Evolutionary conservation across 2,113 vertebrate species (phyloP), one percentile per base, ranked within the genome.

Genomic region (Lepidiolamprologus cunningtoni): DNA sequence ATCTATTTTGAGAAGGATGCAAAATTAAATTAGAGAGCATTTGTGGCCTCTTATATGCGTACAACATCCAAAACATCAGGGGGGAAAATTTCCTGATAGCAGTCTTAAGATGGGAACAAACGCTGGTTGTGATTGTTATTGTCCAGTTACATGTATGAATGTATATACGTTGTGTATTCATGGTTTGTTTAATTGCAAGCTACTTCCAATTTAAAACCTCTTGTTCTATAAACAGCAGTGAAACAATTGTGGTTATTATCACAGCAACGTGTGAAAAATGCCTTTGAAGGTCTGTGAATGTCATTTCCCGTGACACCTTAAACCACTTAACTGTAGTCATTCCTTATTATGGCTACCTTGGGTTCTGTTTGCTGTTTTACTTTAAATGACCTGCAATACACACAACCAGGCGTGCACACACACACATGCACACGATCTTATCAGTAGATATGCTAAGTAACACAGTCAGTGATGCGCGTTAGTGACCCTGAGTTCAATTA

Each of bases 401-500:
- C 73, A 76, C 71, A 76, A 10, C 40, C 21, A 76, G 6, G 7
- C 0, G 2, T 37, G 31, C 31, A 17, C 40, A 85, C 26, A 33
- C 21, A 76, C 40, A 47, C 68, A 42, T 9, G 23, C 68, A 84
- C 28, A 45, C 14, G 16, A 23, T 89, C 90, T 94, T 95, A 96
- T 95, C 94, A 93, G 92, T 71, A 89, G 91, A 93, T 90, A 93
- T 86, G 88, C 88, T 85, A 91, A 90, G 13, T 89, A 85, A 66
- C 71, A 79, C 81, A 90, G 89, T 83, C 89, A 90, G 83, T 78
- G 91, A 91, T 94, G 92, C 92, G 33, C 5, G 86, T 84, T 88
- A 83, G 81, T 63, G 90, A 91, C 92, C 90, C 89, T 86, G 85
- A 83, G 89, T 92, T 92, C 93, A 94, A 93, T 95, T 92, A 94